Evolutionary conservation across 2,797 vertebrate genomes (phyloP).

Genomic region (Anabas testudineus): DNA sequence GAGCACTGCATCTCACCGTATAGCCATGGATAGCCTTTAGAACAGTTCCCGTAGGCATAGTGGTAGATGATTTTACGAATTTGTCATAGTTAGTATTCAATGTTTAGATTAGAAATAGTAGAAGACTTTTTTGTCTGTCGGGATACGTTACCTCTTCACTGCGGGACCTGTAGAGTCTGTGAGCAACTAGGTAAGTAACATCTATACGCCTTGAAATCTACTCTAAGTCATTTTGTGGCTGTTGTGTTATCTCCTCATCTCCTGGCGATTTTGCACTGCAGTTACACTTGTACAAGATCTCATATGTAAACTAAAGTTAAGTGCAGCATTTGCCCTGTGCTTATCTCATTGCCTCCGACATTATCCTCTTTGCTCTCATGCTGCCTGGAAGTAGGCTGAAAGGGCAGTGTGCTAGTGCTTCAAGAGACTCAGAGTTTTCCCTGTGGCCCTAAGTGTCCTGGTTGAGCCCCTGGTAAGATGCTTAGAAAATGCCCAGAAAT

Average conservation of each 20-base stretch:
- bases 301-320: constrained; percentile 7
- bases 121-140: constrained; percentile 24
- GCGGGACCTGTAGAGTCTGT: constrained; percentile 33
- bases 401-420: constrained; percentile 41
- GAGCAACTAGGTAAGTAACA: constrained; percentile 67
- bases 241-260: constrained; percentile 8
- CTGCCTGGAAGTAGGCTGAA: constrained; percentile 41
- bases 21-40: constrained; percentile 21
- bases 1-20: constrained; percentile 4
- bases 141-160: constrained; percentile 45
- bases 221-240: constrained; percentile 6
- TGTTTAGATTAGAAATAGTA: constrained; percentile 19
- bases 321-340: constrained; percentile 23
- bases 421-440: constrained; percentile 11
- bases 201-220: constrained; percentile 1
- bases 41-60: not conserved
- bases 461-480: constrained; percentile 9
- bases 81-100: constrained; percentile 43
- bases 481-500: constrained; percentile 18
- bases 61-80: constrained; percentile 21
- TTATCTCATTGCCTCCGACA: constrained; percentile 45
- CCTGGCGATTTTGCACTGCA: not conserved
- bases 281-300: not conserved
- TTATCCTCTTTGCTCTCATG: constrained; percentile 60
- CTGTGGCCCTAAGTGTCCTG: constrained; percentile 17